Evolutionary conservation across 2,797 vertebrate genomes (phyloP).

Genomic region (Pseudotriccus pelzelni): DNA sequence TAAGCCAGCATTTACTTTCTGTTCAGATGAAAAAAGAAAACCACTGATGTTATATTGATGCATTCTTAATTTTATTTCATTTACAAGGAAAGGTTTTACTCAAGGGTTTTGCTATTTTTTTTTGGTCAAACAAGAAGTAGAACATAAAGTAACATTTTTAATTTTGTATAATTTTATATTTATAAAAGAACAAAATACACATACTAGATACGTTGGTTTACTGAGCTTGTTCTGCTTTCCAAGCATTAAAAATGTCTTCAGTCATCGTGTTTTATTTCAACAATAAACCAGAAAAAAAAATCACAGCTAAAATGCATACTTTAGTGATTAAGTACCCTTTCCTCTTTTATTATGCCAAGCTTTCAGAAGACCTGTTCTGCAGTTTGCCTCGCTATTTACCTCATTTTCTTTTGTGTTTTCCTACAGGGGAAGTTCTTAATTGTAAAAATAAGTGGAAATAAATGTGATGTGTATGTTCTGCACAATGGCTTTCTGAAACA

Average conservation of each 20-base stretch:
- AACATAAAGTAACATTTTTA: conserved; percentile 45
- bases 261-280: conserved; percentile 63
- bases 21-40: background rate
- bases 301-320: conserved; percentile 52
- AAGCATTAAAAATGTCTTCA: conserved; percentile 65
- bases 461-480: background rate
- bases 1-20: background rate
- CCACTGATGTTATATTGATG: background rate
- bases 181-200: conserved; percentile 28
- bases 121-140: conserved; percentile 8
- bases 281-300: conserved; percentile 60
- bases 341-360: conserved; percentile 8
- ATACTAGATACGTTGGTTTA: conserved; percentile 42
- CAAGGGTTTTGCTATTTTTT: background rate
- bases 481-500: background rate
- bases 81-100: background rate
- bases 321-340: conserved; percentile 39
- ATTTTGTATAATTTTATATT: conserved; percentile 55
- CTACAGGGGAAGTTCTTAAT: background rate
- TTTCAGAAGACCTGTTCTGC: conserved; percentile 17
- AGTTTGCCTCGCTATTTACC: background rate
- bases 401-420: conserved; percentile 10
- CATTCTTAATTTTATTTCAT: background rate
- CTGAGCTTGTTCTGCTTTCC: conserved; percentile 20
- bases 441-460: conserved; percentile 41